Base-by-base conservation (phyloP, 2,888 invertebrate species). In the Uropetala carovei region DNA sequence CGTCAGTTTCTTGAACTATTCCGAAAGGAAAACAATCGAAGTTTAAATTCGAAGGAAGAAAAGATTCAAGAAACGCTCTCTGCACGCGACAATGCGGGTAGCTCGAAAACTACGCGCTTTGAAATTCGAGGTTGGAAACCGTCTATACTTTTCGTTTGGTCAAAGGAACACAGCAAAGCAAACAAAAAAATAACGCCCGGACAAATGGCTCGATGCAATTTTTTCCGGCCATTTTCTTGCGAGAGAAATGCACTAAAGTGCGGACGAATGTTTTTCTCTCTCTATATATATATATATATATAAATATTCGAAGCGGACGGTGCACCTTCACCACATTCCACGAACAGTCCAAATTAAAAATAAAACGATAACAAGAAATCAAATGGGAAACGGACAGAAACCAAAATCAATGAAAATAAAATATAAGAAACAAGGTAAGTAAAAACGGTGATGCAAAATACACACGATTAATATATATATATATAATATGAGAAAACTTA, bases 381-480 rank as follows among this genome's bases (percentile, higher is more conserved):
- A 84, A 84, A 84, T n/a, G 60, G 30, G 60, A 59, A 60, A 89
- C 58, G 58, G 58, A 84, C n/a, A 92, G 83, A 18, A 92, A 60
- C 75, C 22, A 43, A 30, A 60, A 83, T 59, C 11, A 83, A n/a
- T n/a, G n/a, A n/a, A n/a, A n/a, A n/a, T n/a, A 43, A 43, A 83
- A 91, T 30, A 7, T 64, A 60, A 60, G 58, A 57, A 82, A 83
- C 30, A 58, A 92, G 83, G 60, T 60, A 92, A 92, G 58, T 57
- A 92, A 92, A 83, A 83, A 92, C 64, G 92, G 27, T 92, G 84
- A 89, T 89, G 89, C 89, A 89, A 27, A 89, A 89, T 89, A 89
- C 89, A 89, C 89, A 89, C 89, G 89, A 89, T 64, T 64, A 60
- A 89, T 89, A 89, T 59, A 86, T 86, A 89, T 60, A 89, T 86